Evolutionary conservation across 2,113 vertebrate genomes (phyloP).

Genomic region (Chitala chitala): DNA sequence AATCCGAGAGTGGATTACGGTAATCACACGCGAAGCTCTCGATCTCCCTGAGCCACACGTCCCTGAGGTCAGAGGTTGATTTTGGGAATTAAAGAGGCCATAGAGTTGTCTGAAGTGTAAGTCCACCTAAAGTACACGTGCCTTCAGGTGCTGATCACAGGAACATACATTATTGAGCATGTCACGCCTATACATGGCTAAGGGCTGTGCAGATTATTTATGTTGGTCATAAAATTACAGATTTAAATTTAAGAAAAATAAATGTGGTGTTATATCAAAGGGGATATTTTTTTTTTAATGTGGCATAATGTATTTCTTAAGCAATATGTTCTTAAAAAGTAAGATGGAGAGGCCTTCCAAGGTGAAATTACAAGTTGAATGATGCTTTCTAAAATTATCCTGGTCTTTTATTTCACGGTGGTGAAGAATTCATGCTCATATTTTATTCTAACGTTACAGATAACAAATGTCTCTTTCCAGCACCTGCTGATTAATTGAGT

Average conservation of each 20-base stretch:
- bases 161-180: background rate
- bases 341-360: slow-evolving; percentile 60
- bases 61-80: background rate
- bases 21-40: background rate
- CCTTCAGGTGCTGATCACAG: background rate
- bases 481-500: slow-evolving; percentile 67
- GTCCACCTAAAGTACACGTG: background rate
- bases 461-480: slow-evolving; percentile 65
- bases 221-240: background rate
- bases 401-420: slow-evolving; percentile 67
- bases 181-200: background rate
- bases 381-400: slow-evolving; percentile 77
- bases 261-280: slow-evolving; percentile 17
- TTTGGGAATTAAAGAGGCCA: too few species aligned
- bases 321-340: slow-evolving; percentile 56
- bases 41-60: background rate
- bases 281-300: slow-evolving; percentile 32
- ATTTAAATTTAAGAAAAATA: slow-evolving; percentile 19
- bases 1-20: background rate
- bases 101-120: background rate
- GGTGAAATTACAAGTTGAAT: slow-evolving; percentile 70
- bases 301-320: slow-evolving; percentile 56
- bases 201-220: slow-evolving; percentile 6
- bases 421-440: slow-evolving; percentile 72
- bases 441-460: slow-evolving; percentile 68